Evolutionary conservation across 2,113 vertebrate genomes (phyloP).

Genomic region (Daubentonia madagascariensis): DNA sequence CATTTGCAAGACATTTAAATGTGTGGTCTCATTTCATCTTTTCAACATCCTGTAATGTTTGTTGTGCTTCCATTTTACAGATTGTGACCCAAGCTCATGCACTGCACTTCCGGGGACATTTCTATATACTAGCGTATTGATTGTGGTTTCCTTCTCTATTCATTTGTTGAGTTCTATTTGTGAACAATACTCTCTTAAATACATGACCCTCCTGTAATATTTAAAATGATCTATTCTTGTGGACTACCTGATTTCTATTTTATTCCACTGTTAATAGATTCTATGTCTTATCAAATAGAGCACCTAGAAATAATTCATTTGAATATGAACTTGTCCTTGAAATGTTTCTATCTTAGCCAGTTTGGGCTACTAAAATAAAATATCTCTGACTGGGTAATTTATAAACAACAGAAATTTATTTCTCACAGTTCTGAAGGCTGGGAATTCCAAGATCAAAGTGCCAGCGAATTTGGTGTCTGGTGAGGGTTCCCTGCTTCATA

Average conservation of each 20-base stretch:
- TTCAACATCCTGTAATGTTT: background rate
- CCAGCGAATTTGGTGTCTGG: background rate
- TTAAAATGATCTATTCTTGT: background rate
- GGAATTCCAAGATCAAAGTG: background rate
- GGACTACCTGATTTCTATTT: background rate
- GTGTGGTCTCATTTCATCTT: background rate
- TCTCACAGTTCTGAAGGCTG: background rate
- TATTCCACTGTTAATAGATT: background rate
- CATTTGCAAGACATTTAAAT: slow-evolving; percentile 1
- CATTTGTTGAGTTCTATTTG: background rate
- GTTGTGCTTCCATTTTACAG: slow-evolving; percentile 3
- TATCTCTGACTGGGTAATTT: background rate
- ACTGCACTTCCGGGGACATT: background rate
- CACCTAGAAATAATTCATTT: background rate
- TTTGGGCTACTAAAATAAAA: background rate
- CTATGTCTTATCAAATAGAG: background rate
- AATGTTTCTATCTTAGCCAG: background rate
- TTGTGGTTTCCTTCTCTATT: background rate
- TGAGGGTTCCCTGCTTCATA: background rate
- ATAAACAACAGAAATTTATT: background rate
- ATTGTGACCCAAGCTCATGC: background rate
- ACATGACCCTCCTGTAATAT: background rate
- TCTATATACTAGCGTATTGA: background rate
- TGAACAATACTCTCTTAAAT: background rate
- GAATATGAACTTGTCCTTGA: slow-evolving; percentile 1